Evolutionary conservation across 2,888 invertebrate genomes (phyloP).

Genomic region (Drosophila eohydei): DNA sequence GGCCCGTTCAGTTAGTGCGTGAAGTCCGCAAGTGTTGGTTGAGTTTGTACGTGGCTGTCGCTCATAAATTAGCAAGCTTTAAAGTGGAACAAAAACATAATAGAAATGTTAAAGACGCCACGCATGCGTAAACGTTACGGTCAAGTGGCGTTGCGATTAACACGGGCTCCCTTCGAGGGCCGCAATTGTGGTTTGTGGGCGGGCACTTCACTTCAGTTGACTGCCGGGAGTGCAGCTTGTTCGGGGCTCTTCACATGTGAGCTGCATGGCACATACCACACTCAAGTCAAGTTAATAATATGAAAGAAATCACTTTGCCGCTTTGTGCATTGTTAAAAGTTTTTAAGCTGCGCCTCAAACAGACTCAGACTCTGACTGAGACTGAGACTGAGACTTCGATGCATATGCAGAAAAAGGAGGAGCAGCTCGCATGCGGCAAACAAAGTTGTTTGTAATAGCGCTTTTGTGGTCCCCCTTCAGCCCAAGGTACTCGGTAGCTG

Average conservation of each 20-base stretch:
- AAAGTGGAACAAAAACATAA: conserved; percentile 23
- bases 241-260: conserved; percentile 38
- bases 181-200: not conserved
- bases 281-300: conserved; percentile 82
- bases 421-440: conserved; percentile 67
- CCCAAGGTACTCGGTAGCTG: conserved; percentile 37
- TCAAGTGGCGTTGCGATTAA: conserved; percentile 61
- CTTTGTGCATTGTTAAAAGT: conserved; percentile 82
- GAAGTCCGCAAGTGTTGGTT: conserved; percentile 64
- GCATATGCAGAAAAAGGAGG: conserved; percentile 13
- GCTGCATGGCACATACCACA: conserved; percentile 41
- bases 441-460: conserved; percentile 80
- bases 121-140: conserved; percentile 74
- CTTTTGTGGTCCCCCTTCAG: conserved; percentile 62
- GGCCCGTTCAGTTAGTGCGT: conserved; percentile 65
- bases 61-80: conserved; percentile 28
- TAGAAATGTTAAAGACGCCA: conserved; percentile 41
- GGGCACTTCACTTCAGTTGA: conserved; percentile 35
- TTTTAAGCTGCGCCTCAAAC: conserved; percentile 80
- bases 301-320: conserved; percentile 81
- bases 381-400: conserved; percentile 25
- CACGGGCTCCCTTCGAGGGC: conserved; percentile 3
- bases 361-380: conserved; percentile 32
- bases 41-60: conserved; percentile 12
- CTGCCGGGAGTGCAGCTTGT: conserved; percentile 18